Base-by-base conservation (phyloP, 2,113 vertebrate genomes). In the Dipodomys spectabilis region DNA sequence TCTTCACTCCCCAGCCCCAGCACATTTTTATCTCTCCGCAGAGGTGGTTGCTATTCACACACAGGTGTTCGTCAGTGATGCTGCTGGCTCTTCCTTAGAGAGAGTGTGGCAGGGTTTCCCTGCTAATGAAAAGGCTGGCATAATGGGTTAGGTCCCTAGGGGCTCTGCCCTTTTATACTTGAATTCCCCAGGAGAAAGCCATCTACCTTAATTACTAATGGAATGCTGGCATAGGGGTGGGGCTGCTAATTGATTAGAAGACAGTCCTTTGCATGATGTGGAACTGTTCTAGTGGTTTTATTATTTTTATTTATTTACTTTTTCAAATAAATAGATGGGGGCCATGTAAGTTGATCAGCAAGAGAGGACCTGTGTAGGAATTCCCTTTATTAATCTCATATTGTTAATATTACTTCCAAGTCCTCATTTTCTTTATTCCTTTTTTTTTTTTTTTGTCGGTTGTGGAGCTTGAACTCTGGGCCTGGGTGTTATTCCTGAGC, bases 171-270 rank as follows among this genome's bases (percentile, higher is more conserved):
- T 97, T 95, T 81, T 73, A n/a, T 91, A 39, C 93, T 68, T 69
- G 39, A 74, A 95, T 95, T 95, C 96, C 97, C 95, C 65, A 67
- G 71, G 86, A 91, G 94, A 74, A 78, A 73, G 74, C 12, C 39
- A 35, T 88, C 87, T 91, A 44, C 75, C 90, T 97, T 97, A 97
- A 97, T 97, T 97, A 97, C 94, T 18, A 16, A 22, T 62, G 67
- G 95, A 74, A 44, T 7, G 11, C 82, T 78, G 83, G 65, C 71
- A n/a, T 75, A 82, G 83, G 95, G 90, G 92, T 81, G 35, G 88
- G 92, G 60, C 80, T 95, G 88, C 90, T 96, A 95, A 96, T 92
- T 96, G 97, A 97, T 96, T 95, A 82, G 90, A 75, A 44, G 90
- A n/a, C 62, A 78, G 39, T 39, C 71, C 60, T 94, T 85, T 22